A percentile compares a stretch with the other conserved stretches of the same genome.
Evolutionary conservation across 2,888 invertebrate genomes (phyloP).

Genomic region (Drosophila cognata): DNA sequence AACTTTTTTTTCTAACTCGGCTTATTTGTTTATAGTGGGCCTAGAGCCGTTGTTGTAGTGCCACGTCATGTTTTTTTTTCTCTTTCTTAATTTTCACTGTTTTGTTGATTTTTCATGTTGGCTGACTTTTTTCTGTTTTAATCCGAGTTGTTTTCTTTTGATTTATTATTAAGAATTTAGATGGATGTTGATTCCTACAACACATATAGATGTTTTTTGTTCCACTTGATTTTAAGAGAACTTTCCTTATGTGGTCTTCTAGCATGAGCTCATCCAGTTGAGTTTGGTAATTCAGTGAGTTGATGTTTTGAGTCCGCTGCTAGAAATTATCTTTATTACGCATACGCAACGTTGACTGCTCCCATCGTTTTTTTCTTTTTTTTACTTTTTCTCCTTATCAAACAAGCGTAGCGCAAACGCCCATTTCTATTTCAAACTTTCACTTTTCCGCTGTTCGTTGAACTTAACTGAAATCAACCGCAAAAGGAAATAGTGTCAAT

Average conservation of each 20-base stretch:
- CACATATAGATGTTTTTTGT: background rate
- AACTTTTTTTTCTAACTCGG: conserved; percentile 19
- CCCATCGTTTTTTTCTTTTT: conserved; percentile 6
- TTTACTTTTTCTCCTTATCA: conserved; percentile 26
- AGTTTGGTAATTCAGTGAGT: conserved; percentile 14
- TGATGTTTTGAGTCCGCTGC: background rate
- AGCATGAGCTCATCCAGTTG: conserved; percentile 61
- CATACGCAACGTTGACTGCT: conserved; percentile 28
- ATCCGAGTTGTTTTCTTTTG: conserved; percentile 2
- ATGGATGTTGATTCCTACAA: conserved; percentile 27
- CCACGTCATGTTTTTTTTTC: conserved; percentile 61
- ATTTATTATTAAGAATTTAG: conserved; percentile 26
- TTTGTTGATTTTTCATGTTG: conserved; percentile 31
- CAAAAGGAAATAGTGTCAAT: conserved; percentile 18
- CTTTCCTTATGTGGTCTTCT: conserved; percentile 22
- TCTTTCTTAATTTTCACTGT: conserved; percentile 7
- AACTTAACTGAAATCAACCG: conserved; percentile 44
- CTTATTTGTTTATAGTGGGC: conserved; percentile 27
- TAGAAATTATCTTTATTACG: conserved; percentile 22
- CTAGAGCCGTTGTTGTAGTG: conserved; percentile 57
- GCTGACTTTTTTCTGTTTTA: conserved; percentile 36
- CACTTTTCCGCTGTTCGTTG: conserved; percentile 59
- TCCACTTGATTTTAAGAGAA: conserved; percentile 23
- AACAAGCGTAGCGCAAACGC: conserved; percentile 14
- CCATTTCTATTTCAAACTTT: conserved; percentile 48